Evolutionary conservation across 1,140 invertebrate genomes (phyloP), one percentile per base, ranked within the genome.

Genomic region (Orussus abietinus): DNA sequence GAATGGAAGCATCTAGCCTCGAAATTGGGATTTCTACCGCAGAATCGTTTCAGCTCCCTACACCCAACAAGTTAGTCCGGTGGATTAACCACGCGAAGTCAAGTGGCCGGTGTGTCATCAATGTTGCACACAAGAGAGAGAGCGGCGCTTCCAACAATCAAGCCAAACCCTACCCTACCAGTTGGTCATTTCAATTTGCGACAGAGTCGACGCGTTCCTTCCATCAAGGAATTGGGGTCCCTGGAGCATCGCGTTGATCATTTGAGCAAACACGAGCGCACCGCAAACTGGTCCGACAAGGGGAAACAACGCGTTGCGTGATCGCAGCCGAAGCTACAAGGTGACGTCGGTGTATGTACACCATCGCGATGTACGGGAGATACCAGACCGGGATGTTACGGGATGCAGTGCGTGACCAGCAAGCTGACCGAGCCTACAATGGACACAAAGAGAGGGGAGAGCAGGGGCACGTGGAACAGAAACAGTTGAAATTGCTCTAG

Each of bases 171-270:
- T n/a, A n/a, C n/a, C n/a, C n/a, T n/a, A n/a, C n/a, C n/a, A n/a
- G n/a, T n/a, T n/a, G n/a, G n/a, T n/a, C 28, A 47, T 49, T 41
- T 55, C 57, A 57, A 61, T 61, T 59, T 59, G 50, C 47, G 31
- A 29, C n/a, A n/a, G n/a, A n/a, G n/a, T n/a, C n/a, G n/a, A n/a
- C n/a, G 39, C 22, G 38, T 52, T 56, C 44, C 54, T 57, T 59
- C 55, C 53, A 57, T 14, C 38, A 18, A n/a, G 22, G n/a, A 25
- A 25, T 25, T 25, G n/a, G 22, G 6, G n/a, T n/a, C 22, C 22
- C 42, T 34, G 44, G 35, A 13, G 46, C 45, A n/a, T n/a, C n/a
- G n/a, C n/a, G 45, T 49, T 48, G 47, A 59, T 59, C 42, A 55
- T 59, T 59, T 54, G 21, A 25, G 49, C 45, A 57, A 57, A 59